Base-by-base conservation (phyloP, 1,140 invertebrate genomes). In the Panulirus ornatus region DNA sequence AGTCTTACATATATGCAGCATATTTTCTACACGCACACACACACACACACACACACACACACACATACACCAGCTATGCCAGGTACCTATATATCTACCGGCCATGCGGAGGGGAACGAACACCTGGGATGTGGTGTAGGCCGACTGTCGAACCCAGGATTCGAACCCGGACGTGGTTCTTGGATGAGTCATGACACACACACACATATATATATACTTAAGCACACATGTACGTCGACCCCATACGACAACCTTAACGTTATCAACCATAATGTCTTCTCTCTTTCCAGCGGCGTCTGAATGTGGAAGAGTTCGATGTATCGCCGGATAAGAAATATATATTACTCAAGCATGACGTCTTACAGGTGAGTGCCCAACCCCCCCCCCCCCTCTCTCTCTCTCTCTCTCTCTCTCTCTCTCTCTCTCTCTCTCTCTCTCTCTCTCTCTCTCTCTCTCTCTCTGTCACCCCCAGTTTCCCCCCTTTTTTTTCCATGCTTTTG, bases 281-380 rank as follows among this genome's bases (percentile, higher is more conserved):
- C 38, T 84, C 11, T 30, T 82, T 73, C 11, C 86, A 88, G 86
- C 86, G 86, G 36, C 86, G 76, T 38, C 78, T 88, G 34, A 88
- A 47, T 30, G 78, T 88, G 3, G 86, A 88, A 34, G 58, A 81
- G 44, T 88, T 88, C 42, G 78, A 88, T 36, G 86, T 88, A 0
- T 88, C 86, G 14, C 86, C 86, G n/a, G 78, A 88, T 63, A 88
- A 88, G 86, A 81, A 44, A 38, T 88, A 88, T 78, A 88, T 88
- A 40, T 63, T 88, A 11, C 63, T 88, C 14, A 88, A 88, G 19
- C 86, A 88, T 73, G 86, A 88, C 40, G 79, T 82, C 47, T 54
- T 71, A 11, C 86, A 82, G 86, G 86, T 88, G 42, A 88, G 86
- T 63, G 19, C 30, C 14, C 6, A 30, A 42, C 40, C 27, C n/a